Evolutionary conservation across 2,113 vertebrate genomes (phyloP), one percentile per base, ranked within the genome.

Genomic region (Channa maculata): DNA sequence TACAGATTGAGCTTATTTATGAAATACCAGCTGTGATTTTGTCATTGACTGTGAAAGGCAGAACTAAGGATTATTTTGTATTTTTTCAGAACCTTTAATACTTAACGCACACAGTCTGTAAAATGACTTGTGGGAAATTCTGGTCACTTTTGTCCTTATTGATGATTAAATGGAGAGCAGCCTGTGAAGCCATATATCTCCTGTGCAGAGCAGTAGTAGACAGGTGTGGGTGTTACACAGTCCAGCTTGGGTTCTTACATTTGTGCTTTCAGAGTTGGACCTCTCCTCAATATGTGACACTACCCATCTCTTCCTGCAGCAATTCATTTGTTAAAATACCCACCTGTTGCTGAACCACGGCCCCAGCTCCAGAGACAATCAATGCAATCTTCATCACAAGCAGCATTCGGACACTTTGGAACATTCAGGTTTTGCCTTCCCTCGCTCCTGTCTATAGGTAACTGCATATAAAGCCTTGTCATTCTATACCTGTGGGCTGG

Each of bases 401-500:
- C 45, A 62, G 53, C 66, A 15, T 48, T 55, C 0, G 9, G 49
- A 70, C 57, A 64, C 39, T 46, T 75, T 57, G 64, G 58, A 70
- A 80, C 62, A 69, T 80, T 79, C 50, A 53, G 75, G 63, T 80
- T 81, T 71, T 63, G 55, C 62, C 48, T 54, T 53, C 77, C 71
- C 69, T 77, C 52, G 48, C 86, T 90, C 87, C 50, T 79, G 83
- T 92, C 90, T 92, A 91, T 92, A 92, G 88, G 86, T 91, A 89
- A 84, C 76, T 50, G 84, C 87, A 64, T 91, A 90, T 87, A 89
- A 93, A 93, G 90, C 88, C 73, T 63, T 89, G 90, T 91, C 89
- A 92, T 87, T 33, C 86, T 92, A 92, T 82, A 92, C 92, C 91
- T 92, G 87, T 82, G 51, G 88, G 91, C 80, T 77, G 77, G 83